These are phyloP conservation scores for Uloborus diversus DNA, from an alignment of 1,140 invertebrate genomes.

Conservation along the genomic window DNA sequence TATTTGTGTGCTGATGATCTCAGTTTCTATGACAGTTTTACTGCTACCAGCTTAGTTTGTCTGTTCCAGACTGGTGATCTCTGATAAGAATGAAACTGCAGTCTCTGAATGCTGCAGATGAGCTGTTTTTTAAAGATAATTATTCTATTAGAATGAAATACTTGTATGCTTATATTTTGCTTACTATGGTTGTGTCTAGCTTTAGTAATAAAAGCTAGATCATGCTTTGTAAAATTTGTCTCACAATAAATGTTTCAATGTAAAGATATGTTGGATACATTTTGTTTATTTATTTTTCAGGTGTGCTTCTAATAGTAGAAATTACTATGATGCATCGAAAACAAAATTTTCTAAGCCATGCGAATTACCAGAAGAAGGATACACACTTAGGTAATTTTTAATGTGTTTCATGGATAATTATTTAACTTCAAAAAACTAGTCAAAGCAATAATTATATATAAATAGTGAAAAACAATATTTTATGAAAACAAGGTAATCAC, in stretches of 20 bases:
- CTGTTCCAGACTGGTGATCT: no score
- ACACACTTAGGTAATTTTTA: conserved; percentile 22
- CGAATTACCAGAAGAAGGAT: conserved; percentile 18
- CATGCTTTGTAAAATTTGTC: neutral
- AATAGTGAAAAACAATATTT: no score
- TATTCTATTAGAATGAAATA: no score
- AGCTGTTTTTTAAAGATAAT: no score
- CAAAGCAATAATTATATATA: no score
- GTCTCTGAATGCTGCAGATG: no score
- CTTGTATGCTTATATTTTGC: neutral
- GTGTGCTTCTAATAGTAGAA: neutral
- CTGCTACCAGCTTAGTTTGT: no score
- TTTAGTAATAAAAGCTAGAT: neutral
- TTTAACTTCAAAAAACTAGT: no score
- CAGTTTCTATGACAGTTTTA: no score
- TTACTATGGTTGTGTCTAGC: neutral
- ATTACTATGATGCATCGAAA: conserved; percentile 1
- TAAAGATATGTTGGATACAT: neutral
- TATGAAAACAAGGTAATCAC: no score
- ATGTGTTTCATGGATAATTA: neutral
- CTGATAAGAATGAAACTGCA: no score
- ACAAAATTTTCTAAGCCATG: conserved; percentile 8
- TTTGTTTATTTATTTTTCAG: neutral
- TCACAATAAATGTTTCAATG: neutral
- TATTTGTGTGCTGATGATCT: no score